Evolutionary conservation across 2,797 vertebrate genomes (phyloP).

Genomic region (Etheostoma nigrum): DNA sequence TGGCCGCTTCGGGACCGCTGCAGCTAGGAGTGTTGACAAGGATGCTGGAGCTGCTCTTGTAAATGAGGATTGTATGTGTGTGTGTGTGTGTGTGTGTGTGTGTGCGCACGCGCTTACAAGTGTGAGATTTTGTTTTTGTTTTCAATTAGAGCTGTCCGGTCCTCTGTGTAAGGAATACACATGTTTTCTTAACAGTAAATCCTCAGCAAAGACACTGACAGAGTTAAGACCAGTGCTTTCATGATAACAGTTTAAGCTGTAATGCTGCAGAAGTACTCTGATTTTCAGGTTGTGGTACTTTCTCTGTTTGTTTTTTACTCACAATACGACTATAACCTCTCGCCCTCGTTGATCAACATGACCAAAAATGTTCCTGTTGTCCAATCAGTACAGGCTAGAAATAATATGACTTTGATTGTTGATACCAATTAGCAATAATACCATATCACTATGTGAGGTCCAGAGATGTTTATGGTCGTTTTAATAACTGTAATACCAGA

Average conservation of each 20-base stretch:
- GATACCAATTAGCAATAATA: too few species aligned
- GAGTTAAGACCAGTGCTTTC: neutral
- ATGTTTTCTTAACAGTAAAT: slow-evolving; percentile 32
- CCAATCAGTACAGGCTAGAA: neutral
- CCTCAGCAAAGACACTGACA: neutral
- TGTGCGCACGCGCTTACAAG: too few species aligned
- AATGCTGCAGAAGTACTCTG: too few species aligned
- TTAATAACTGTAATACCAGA: too few species aligned
- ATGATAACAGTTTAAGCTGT: neutral
- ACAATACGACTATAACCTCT: neutral
- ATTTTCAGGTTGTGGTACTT: neutral
- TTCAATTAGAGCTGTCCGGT: slow-evolving; percentile 37
- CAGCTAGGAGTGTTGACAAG: slow-evolving; percentile 47
- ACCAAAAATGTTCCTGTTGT: neutral
- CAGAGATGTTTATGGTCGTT: neutral
- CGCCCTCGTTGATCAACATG: neutral
- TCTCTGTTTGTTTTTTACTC: neutral
- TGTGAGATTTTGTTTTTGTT: slow-evolving; percentile 46
- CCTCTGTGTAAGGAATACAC: slow-evolving; percentile 24
- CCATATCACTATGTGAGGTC: neutral
- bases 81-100: too few species aligned
- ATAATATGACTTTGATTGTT: neutral
- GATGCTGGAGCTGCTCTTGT: slow-evolving; percentile 20
- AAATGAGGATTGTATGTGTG: slow-evolving; percentile 34
- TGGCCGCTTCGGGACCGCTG: neutral